phyloP scores from a whole-genome alignment of 2,888 invertebrate genomes.

The Ochropacha duplaris region DNA sequence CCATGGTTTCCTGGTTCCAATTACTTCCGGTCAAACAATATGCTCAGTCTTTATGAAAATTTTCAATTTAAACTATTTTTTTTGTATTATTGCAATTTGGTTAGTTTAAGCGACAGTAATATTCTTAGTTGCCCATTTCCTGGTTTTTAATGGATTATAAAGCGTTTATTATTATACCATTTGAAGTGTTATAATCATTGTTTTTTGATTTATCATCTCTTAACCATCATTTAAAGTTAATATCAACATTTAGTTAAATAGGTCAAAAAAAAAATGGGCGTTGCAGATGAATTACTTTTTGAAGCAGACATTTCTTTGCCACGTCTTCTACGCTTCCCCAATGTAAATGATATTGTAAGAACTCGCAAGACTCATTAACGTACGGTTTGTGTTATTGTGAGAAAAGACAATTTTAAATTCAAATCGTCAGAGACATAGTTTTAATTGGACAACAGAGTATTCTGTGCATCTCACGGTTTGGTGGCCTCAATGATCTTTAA shows the following conservation, averaged over 20 bases:
- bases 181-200: not conserved
- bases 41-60: conserved; percentile 20
- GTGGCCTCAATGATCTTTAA: conserved; percentile 59
- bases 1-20: conserved; percentile 62
- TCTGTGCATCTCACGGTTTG: conserved; percentile 45
- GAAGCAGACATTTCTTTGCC: not conserved
- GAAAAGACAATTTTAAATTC: conserved; percentile 4
- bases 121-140: not conserved
- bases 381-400: not conserved
- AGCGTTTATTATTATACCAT: not conserved
- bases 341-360: not conserved
- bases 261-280: too few species aligned
- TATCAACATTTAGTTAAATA: too few species aligned
- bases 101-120: not conserved
- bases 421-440: conserved; percentile 16
- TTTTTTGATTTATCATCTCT: not conserved
- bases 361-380: not conserved
- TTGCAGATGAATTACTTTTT: too few species aligned
- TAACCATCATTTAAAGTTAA: not conserved
- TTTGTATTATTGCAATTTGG: not conserved
- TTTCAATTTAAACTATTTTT: conserved; percentile 15
- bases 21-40: conserved; percentile 57
- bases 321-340: too few species aligned
- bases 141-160: not conserved
- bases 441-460: conserved; percentile 41